Evolutionary conservation across 2,888 invertebrate species (phyloP), one percentile per base, ranked within the genome.

Genomic region (Lordiphosa fenestrarum): DNA sequence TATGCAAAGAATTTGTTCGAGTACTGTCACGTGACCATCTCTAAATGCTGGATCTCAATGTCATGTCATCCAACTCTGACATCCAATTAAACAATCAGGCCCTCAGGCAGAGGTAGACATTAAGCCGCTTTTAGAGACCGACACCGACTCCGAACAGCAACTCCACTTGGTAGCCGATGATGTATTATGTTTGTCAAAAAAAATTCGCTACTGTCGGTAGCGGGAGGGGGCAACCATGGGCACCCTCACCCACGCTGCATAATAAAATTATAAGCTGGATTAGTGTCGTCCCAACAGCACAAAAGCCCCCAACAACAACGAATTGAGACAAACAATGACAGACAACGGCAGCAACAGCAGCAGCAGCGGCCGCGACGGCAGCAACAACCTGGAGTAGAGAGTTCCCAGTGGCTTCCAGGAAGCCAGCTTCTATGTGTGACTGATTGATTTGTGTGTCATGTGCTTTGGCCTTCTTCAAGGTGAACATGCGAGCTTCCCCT

Each of bases 221-320:
- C 37, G 23, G 41, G 35, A 33, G 41, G 35, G 15, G 25, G 38
- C 25, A 47, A 12, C 2, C 23, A 7, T n/a, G 4, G 5, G 35
- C 15, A n/a, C 21, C 9, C 19, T 33, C 51, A 41, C 39, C 51
- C 41, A 36, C 35, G 50, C 50, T 21, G 37, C 41, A 52, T 66
- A 68, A 84, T 69, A 62, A 83, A 84, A 84, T 80, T 83, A 80
- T 80, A 84, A 84, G 84, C 78, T 71, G 85, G 80, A 75, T 84
- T 84, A 80, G 77, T 75, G 85, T 85, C 85, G 83, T 66, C 49
- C 52, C 47, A 15, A 64, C 69, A 75, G 12, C 40, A 41, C n/a
- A 41, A 71, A 65, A 69, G 46, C 55, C 21, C 59, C 25, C 13
- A 42, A 30, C 25, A 42, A 42, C 25, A 72, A 71, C 72, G 74